Evolutionary conservation across 1,140 invertebrate genomes (phyloP).

Genomic region (Hylyphantes graminicola): DNA sequence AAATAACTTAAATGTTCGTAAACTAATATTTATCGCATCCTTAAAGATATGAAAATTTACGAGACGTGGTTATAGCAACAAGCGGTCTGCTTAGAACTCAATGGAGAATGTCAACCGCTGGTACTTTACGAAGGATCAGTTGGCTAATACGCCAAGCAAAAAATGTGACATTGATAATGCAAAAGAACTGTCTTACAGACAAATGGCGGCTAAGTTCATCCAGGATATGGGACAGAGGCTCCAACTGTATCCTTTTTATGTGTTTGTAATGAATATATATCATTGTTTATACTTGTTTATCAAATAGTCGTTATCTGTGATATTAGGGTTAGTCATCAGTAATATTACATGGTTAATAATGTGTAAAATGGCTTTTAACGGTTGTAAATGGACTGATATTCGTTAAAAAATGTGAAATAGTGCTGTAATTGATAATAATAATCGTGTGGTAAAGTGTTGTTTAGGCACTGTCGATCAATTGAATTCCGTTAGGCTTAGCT

Average conservation of each 20-base stretch:
- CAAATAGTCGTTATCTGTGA: neutral
- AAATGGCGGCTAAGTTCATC: constrained; percentile 96
- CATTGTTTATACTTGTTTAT: neutral
- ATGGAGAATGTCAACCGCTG: constrained; percentile 74
- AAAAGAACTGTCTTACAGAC: constrained; percentile 92
- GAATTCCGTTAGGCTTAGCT: neutral
- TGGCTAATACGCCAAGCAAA: constrained; percentile 86
- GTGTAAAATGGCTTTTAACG: neutral
- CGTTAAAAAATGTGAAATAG: neutral
- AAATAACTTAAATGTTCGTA: neutral
- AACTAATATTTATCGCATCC: neutral
- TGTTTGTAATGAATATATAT: neutral
- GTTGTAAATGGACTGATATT: neutral
- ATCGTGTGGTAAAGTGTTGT: neutral
- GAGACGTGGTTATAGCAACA: neutral
- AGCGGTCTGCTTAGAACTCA: neutral
- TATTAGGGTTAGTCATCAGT: neutral
- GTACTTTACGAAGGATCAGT: constrained; percentile 93
- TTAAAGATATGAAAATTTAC: constrained; percentile 11
- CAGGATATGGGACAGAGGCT: constrained; percentile 97
- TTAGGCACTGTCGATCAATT: no score
- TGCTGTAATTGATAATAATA: neutral
- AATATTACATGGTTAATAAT: neutral
- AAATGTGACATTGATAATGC: constrained; percentile 88
- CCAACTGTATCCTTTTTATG: constrained; percentile 81